Conservation (phyloP, 1,140 invertebrate genomes). For the Bombus vancouverensis region DNA sequence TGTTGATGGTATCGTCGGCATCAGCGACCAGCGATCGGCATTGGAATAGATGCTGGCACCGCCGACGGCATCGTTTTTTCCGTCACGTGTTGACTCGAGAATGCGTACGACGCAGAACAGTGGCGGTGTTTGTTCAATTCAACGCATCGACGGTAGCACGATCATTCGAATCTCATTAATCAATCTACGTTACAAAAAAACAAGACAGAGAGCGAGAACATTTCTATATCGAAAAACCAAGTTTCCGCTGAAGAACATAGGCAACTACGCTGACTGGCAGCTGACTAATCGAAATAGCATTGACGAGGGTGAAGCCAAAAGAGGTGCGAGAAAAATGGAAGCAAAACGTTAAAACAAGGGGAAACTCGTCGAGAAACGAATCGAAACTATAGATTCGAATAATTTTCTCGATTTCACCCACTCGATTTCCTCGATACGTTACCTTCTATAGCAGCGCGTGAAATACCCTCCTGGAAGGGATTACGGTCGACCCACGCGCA, state of each 20-base stretch:
- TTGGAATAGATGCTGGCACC: background rate
- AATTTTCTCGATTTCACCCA: slow-evolving; percentile 50
- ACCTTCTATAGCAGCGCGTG: slow-evolving; percentile 40
- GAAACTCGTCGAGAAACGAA: background rate
- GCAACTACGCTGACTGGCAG: background rate
- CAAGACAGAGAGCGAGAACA: background rate
- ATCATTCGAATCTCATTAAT: slow-evolving; percentile 26
- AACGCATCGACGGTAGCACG: slow-evolving; percentile 8
- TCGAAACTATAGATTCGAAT: background rate
- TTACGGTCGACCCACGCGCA: slow-evolving; percentile 28
- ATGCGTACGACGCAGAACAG: slow-evolving; percentile 35
- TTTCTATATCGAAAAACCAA: background rate
- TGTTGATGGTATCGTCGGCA: background rate
- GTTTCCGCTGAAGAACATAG: background rate
- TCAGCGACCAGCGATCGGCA: background rate
- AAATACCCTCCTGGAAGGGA: slow-evolving; percentile 45
- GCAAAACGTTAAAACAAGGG: background rate
- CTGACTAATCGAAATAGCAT: background rate
- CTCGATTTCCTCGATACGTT: slow-evolving; percentile 30
- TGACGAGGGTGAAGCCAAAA: background rate
- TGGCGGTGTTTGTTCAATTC: slow-evolving; percentile 30
- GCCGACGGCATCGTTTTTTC: slow-evolving; percentile 11
- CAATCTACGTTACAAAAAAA: background rate
- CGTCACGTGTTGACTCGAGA: background rate
- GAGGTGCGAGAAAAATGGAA: background rate